phyloP scores from a whole-genome alignment of 2,113 vertebrate species.

The Heterotilapia buettikoferi region DNA sequence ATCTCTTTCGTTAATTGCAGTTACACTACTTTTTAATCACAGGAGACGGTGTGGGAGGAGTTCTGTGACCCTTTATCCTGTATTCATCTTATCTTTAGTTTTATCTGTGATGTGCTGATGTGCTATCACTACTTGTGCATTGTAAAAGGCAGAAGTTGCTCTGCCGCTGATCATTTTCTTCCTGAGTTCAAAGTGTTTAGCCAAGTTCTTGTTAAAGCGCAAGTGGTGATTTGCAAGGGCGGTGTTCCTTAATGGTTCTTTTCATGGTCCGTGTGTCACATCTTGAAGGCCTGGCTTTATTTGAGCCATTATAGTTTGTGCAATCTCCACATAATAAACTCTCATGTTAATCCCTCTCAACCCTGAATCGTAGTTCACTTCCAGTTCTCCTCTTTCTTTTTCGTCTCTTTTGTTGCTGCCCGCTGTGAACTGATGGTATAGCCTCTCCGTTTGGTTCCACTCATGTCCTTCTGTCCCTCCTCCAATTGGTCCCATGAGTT shows the following conservation, averaged over 20 bases:
- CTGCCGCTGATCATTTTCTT: background rate
- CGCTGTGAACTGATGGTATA: background rate
- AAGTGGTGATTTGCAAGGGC: conserved; percentile 31
- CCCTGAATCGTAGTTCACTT: background rate
- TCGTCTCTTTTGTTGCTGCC: background rate
- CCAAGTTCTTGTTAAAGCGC: background rate
- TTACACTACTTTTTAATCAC: background rate
- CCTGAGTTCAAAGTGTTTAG: conserved; percentile 9
- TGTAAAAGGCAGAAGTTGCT: background rate
- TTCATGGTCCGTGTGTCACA: conserved; percentile 12
- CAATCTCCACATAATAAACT: background rate
- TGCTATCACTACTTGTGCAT: background rate
- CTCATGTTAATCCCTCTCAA: background rate
- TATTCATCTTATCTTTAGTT: background rate
- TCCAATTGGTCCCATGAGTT: conserved; percentile 16
- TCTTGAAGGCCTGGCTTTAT: background rate
- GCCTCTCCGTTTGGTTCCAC: background rate
- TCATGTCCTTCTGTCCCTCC: background rate
- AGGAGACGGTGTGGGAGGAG: background rate
- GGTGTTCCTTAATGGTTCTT: conserved; percentile 13
- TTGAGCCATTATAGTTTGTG: background rate
- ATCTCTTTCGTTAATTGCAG: background rate
- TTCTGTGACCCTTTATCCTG: conserved; percentile 20
- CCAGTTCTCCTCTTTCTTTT: background rate
- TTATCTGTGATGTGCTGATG: background rate